Evolutionary conservation across 2,113 vertebrate genomes (phyloP), one percentile per base, ranked within the genome.

Genomic region (Gambusia affinis): DNA sequence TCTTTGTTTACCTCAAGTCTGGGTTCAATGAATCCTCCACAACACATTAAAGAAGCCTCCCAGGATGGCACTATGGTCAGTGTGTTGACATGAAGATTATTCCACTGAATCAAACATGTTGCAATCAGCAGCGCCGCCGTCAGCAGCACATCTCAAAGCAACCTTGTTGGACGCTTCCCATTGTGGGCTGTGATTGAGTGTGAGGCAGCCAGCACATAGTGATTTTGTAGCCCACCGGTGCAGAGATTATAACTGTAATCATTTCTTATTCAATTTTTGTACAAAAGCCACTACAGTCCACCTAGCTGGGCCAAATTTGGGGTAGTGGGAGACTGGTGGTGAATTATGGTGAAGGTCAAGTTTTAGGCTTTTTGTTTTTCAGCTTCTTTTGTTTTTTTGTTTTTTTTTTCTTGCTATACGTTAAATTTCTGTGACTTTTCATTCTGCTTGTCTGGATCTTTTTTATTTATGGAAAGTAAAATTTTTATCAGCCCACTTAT

Each of bases 211-310:
- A 73, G 78, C 75, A 80, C 79, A 69, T 57, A 60, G 86, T 88
- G 83, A 85, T 91, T 92, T 88, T 61, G 57, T 72, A 80, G 81
- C 81, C 81, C 73, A 67, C 73, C 79, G 72, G 65, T 77, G 85
- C 75, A 71, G 76, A 86, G 84, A 87, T 81, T 80, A 87, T 89
- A 87, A 83, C 85, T 79, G 76, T 92, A 86, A 92, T 91, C 81
- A 90, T 91, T 87, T 86, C 76, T 81, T 83, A 87, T 88, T 87
- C 85, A 86, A 76, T 88, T 81, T 85, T 75, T 80, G 76, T 65
- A 88, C 90, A 90, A 87, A 86, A 84, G 75, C 86, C 75, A 69
- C 81, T 64, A 51, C 12, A 47, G 77, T 84, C 69, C 83, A 83
- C 73, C 73, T 80, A 72, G 80, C 51, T 78, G 68, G 72, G 44